These are phyloP conservation scores for Spea multiplicata DNA, from an alignment of 2,113 vertebrate genomes.

Conservation along the genomic window DNA sequence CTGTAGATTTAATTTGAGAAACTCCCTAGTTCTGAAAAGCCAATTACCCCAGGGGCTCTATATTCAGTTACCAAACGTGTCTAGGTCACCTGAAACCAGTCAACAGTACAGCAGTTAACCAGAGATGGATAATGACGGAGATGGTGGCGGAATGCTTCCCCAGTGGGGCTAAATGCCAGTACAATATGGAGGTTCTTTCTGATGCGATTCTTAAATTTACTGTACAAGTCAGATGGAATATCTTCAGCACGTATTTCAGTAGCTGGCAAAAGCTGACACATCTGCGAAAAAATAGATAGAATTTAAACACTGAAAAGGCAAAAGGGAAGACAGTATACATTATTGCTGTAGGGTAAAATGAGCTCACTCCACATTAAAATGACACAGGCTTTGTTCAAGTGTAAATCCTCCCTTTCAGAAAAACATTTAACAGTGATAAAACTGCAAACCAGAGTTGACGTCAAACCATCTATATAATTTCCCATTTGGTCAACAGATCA, in stretches of 20 bases:
- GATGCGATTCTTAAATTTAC: constrained; percentile 54
- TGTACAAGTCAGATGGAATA: constrained; percentile 43
- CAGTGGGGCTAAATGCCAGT: constrained; percentile 49
- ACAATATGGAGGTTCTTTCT: constrained; percentile 52
- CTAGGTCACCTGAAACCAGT: constrained; percentile 52
- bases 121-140: constrained; percentile 51
- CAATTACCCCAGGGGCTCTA: constrained; percentile 28
- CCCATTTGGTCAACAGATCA: neutral
- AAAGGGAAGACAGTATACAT: neutral
- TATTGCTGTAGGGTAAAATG: neutral
- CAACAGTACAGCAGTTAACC: constrained; percentile 50
- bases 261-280: constrained; percentile 51
- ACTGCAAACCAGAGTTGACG: neutral
- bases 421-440: neutral
- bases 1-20: too few species aligned
- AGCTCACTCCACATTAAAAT: neutral
- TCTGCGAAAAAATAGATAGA: constrained; percentile 48
- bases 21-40: neutral
- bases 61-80: too few species aligned
- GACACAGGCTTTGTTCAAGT: neutral
- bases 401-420: neutral
- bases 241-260: constrained; percentile 56
- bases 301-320: constrained; percentile 18
- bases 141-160: constrained; percentile 52
- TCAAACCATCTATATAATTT: neutral